Percentiles rank a stretch among this genome's conserved stretches.
Evolutionary conservation across 2,888 invertebrate genomes (phyloP).

Genomic region (Ennomos quercinarius): DNA sequence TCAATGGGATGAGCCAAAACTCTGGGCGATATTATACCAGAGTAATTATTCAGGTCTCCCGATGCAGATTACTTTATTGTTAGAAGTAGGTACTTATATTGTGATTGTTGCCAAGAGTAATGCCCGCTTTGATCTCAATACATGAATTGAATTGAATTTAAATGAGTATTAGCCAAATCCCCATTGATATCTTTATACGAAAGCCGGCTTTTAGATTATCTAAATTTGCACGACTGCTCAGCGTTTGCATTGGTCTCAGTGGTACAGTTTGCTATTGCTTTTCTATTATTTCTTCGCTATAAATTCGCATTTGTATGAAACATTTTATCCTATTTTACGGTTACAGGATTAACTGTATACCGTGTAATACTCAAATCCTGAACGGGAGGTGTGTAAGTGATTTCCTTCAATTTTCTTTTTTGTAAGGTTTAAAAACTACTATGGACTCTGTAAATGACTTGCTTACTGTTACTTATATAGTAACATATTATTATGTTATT

Average conservation of each 20-base stretch:
- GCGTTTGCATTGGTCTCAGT: slow-evolving; percentile 7
- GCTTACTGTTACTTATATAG: too few relatives aligned
- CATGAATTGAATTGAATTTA: slow-evolving; percentile 61
- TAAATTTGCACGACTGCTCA: slow-evolving; percentile 20
- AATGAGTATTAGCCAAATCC: slow-evolving; percentile 59
- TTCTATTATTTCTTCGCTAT: slow-evolving; percentile 15
- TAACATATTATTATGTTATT: slow-evolving; percentile 1
- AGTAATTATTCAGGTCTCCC: slow-evolving; percentile 49
- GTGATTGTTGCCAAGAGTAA: slow-evolving; percentile 59
- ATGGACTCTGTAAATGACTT: too few relatives aligned
- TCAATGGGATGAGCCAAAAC: slow-evolving; percentile 47
- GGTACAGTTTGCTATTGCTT: slow-evolving; percentile 14
- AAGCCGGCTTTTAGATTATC: slow-evolving; percentile 33
- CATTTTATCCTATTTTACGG: slow-evolving; percentile 27
- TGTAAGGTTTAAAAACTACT: slow-evolving; percentile 4
- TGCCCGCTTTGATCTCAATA: slow-evolving; percentile 69
- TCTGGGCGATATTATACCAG: slow-evolving; percentile 48
- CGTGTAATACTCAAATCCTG: slow-evolving; percentile 19
- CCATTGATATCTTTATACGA: slow-evolving; percentile 67
- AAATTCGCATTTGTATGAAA: slow-evolving; percentile 27
- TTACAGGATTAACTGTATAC: slow-evolving; percentile 17
- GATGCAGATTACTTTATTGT: slow-evolving; percentile 60
- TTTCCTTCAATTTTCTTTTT: slow-evolving; percentile 16
- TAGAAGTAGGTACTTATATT: slow-evolving; percentile 44
- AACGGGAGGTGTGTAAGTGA: slow-evolving; percentile 20